These are phyloP conservation scores for Oxygymnocypris stewartii DNA, from an alignment of 2,113 vertebrate species.

Conservation along the genomic window DNA sequence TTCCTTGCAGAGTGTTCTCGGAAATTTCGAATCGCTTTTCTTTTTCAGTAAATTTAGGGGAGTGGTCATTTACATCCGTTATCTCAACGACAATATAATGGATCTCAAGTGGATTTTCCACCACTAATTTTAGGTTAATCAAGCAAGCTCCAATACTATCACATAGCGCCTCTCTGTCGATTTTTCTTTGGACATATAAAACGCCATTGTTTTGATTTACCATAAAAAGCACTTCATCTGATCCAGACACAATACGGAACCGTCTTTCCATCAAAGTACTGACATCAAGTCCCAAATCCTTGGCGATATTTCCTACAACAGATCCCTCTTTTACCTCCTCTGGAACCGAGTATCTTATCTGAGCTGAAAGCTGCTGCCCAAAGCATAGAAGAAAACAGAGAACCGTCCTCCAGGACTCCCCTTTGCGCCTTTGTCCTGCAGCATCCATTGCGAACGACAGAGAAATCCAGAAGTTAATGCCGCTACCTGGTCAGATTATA, in stretches of 20 bases:
- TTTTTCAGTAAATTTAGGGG: constrained; percentile 51
- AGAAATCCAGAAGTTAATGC: background rate
- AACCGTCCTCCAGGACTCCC: constrained; percentile 20
- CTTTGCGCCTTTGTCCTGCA: constrained; percentile 21
- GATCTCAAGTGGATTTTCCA: constrained; percentile 59
- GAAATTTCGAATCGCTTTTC: constrained; percentile 51
- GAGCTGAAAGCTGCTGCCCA: constrained; percentile 39
- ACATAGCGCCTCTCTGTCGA: constrained; percentile 57
- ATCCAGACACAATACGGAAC: constrained; percentile 68
- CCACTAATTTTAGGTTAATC: constrained; percentile 55
- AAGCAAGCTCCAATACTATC: constrained; percentile 33
- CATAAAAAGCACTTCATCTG: constrained; percentile 44
- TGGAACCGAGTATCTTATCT: constrained; percentile 51
- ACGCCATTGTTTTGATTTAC: constrained; percentile 60
- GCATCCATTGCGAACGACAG: background rate
- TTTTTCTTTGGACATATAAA: constrained; percentile 49
- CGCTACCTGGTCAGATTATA: background rate
- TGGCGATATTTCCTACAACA: constrained; percentile 71
- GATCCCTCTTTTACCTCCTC: constrained; percentile 70
- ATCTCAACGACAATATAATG: constrained; percentile 58
- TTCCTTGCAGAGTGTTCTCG: constrained; percentile 17
- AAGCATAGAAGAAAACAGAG: constrained; percentile 26
- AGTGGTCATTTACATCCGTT: constrained; percentile 56
- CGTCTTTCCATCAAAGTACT: constrained; percentile 62
- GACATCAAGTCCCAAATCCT: constrained; percentile 70